These are phyloP conservation scores for Pammene aurita DNA, from an alignment of 2,888 invertebrate species.

Conservation along the genomic window DNA sequence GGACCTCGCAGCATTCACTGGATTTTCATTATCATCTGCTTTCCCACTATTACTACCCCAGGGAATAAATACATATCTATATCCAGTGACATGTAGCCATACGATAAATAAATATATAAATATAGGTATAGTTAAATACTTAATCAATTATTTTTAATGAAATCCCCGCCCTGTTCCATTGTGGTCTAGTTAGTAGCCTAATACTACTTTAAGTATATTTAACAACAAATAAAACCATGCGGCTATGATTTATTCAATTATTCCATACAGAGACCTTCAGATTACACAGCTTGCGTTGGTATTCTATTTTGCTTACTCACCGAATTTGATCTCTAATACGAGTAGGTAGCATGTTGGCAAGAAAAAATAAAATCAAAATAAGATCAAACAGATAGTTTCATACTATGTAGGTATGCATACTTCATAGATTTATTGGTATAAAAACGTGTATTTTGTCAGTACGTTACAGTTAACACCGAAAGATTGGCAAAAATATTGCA, in stretches of 20 bases:
- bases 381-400: not conserved
- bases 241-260: not conserved
- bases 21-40: too few relatives aligned
- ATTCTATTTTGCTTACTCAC: slow-evolving; percentile 25
- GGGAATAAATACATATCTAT: too few relatives aligned
- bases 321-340: slow-evolving; percentile 35
- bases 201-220: not conserved
- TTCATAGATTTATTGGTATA: not conserved
- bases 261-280: not conserved
- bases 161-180: not conserved
- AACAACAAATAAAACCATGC: not conserved
- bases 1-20: too few relatives aligned
- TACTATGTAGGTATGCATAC: not conserved
- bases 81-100: too few relatives aligned
- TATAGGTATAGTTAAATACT: too few relatives aligned
- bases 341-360: slow-evolving; percentile 28
- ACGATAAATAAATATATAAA: too few relatives aligned
- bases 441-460: too few relatives aligned
- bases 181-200: too few relatives aligned
- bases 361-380: not conserved
- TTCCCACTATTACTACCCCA: too few relatives aligned
- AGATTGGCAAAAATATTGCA: too few relatives aligned
- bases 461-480: too few relatives aligned
- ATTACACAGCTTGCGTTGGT: not conserved
- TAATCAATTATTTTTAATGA: too few relatives aligned